These are phyloP conservation scores for Dendrolimus pini DNA, from an alignment of 2,888 invertebrate genomes.

Conservation along the genomic window DNA sequence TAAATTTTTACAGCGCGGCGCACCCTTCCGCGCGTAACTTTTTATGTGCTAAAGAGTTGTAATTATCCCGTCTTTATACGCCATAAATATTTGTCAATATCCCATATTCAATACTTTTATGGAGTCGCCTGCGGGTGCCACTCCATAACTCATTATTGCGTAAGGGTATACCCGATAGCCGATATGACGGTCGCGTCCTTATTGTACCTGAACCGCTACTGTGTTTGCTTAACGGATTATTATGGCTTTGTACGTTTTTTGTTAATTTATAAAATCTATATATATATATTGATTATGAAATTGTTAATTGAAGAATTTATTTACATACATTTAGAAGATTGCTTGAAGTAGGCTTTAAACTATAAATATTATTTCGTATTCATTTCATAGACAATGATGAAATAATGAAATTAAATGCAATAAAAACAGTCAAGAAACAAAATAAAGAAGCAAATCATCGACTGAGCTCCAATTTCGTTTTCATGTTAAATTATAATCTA, in stretches of 20 bases:
- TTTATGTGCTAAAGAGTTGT: slow-evolving; percentile 75
- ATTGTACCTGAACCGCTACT: slow-evolving; percentile 33
- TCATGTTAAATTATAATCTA: no score
- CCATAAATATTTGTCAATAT: slow-evolving; percentile 76
- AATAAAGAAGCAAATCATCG: no score
- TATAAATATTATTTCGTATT: no score
- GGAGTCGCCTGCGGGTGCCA: slow-evolving; percentile 61
- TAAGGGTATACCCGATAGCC: slow-evolving; percentile 52
- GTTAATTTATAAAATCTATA: neutral
- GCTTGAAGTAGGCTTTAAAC: no score
- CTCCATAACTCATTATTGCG: slow-evolving; percentile 66
- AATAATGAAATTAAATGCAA: no score
- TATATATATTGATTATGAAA: neutral
- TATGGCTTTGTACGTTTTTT: neutral
- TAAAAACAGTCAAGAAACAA: no score
- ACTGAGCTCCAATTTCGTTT: no score
- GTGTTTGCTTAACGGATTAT: slow-evolving; percentile 7
- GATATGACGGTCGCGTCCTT: slow-evolving; percentile 42
- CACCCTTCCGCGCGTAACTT: slow-evolving; percentile 62
- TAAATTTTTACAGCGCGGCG: slow-evolving; percentile 61
- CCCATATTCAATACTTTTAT: slow-evolving; percentile 70
- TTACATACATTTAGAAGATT: no score
- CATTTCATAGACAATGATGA: no score
- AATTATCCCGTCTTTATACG: slow-evolving; percentile 74
- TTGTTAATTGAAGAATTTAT: neutral